A percentile compares a stretch with the other conserved stretches of the same genome.
Conservation (phyloP, 2,888 invertebrate species). For the Beris chalybata region DNA sequence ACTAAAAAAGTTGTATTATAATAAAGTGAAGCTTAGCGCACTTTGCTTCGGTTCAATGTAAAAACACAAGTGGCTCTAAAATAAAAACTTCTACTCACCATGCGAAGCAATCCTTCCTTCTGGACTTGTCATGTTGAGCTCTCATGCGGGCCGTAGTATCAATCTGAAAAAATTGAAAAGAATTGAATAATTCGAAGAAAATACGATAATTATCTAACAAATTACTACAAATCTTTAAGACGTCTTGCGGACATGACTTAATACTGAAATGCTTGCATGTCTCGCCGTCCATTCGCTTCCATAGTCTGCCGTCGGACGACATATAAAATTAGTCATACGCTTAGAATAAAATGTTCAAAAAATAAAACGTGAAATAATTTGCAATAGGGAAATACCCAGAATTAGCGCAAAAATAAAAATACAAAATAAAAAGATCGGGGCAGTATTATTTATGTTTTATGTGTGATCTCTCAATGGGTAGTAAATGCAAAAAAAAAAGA, state of each 20-base stretch:
- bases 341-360: slow-evolving; percentile 19
- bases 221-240: slow-evolving; percentile 17
- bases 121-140: slow-evolving; percentile 35
- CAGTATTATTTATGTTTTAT: slow-evolving; percentile 14
- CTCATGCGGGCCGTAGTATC: slow-evolving; percentile 23
- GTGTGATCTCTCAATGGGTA: slow-evolving; percentile 6
- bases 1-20: too few species aligned
- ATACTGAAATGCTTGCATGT: neutral
- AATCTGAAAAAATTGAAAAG: slow-evolving; percentile 25
- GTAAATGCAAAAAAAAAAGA: neutral
- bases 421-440: neutral
- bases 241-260: slow-evolving; percentile 5
- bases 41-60: too few species aligned
- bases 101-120: slow-evolving; percentile 37
- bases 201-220: slow-evolving; percentile 5
- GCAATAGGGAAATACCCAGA: slow-evolving; percentile 29
- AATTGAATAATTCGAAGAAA: slow-evolving; percentile 11
- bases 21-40: too few species aligned
- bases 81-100: slow-evolving; percentile 19
- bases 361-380: slow-evolving; percentile 26
- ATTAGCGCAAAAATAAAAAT: slow-evolving; percentile 7
- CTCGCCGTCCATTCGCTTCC: slow-evolving; percentile 3
- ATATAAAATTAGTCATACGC: slow-evolving; percentile 22
- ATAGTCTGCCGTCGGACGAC: neutral
- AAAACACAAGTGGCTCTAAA: too few species aligned